phyloP scores from a whole-genome alignment of 1,140 invertebrate species.

The Phenacoccus solenopsis region DNA sequence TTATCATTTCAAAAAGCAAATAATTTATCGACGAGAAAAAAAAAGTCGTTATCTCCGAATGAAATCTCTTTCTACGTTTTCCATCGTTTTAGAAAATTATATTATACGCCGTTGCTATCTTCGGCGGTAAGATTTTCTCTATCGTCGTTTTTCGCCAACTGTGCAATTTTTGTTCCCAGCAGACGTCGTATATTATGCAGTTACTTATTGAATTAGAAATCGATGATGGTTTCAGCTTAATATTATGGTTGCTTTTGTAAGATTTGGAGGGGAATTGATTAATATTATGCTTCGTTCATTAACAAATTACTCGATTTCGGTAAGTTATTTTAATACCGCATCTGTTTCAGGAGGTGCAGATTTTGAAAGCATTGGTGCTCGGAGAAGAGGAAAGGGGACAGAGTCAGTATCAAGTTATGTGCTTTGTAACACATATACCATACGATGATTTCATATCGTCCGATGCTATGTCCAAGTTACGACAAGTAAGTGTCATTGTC shows the following conservation, averaged over 20 bases:
- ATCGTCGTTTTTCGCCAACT: too few relatives aligned
- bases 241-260: too few relatives aligned
- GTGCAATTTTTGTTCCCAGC: too few relatives aligned
- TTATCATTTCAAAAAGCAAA: too few relatives aligned
- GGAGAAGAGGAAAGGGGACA: conserved; percentile 89
- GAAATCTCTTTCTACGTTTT: background rate
- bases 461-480: conserved; percentile 92
- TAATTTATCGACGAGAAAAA: too few relatives aligned
- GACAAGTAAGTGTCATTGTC: conserved; percentile 51
- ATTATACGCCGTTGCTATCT: background rate
- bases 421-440: conserved; percentile 78
- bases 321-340: conserved; percentile 14
- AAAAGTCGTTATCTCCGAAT: background rate
- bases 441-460: conserved; percentile 89
- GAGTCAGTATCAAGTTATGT: conserved; percentile 78
- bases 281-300: too few relatives aligned
- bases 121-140: too few relatives aligned
- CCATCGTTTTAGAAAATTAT: background rate
- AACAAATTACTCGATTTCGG: too few relatives aligned
- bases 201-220: too few relatives aligned
- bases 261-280: too few relatives aligned
- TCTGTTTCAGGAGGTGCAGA: conserved; percentile 81
- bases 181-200: too few relatives aligned
- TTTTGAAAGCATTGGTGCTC: conserved; percentile 78
- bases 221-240: too few relatives aligned